Base-by-base conservation (phyloP, 1,140 invertebrate species). In the Frieseomelitta varia region DNA sequence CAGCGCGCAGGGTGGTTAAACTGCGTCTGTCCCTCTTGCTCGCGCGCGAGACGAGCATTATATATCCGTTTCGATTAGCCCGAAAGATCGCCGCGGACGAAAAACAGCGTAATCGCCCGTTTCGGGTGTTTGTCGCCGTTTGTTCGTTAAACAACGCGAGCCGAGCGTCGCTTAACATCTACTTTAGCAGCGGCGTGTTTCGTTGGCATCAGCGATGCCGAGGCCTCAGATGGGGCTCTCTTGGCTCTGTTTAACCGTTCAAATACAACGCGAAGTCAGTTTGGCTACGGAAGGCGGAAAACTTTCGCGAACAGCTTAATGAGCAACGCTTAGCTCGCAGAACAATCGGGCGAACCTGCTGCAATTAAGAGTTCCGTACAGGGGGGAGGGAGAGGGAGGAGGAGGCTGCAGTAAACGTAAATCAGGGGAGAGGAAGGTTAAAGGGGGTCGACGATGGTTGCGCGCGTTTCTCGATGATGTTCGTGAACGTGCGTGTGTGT, bases 271-370 rank as follows among this genome's bases (percentile, higher is more conserved):
- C 47, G 77, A 88, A 88, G 86, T 81, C 86, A 75, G 82, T 76
- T 80, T 79, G 65, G 71, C 78, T 39, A 58, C 47, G 68, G 81
- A 81, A 56, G 72, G 72, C 83, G 73, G 86, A 84, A 63, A 88
- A 88, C 83, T 82, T 88, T 88, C 81, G 53, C 79, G 73, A 84
- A 77, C 81, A 68, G 87, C 65, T 88, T 88, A 88, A 88, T 87
- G 87, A 88, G 87, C 87, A 58, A 88, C 87, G 84, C 75, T 87
- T 85, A 75, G 87, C 78, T 88, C 79, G 75, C 87, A 63, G 84
- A 87, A 84, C 87, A 86, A 88, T 88, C 72, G 81, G 85, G 30
- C 78, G 73, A 67, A 79, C 83, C 84, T 61, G 79, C 87, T 74
- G 87, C 87, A 88, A 88, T 88, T 88, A 88, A 88, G 87, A 85